Percentiles rank a stretch among this genome's conserved stretches.
These are phyloP conservation scores for Acrocephalus kingi DNA, from an alignment of 2,113 vertebrate species.

Conservation along the genomic window DNA sequence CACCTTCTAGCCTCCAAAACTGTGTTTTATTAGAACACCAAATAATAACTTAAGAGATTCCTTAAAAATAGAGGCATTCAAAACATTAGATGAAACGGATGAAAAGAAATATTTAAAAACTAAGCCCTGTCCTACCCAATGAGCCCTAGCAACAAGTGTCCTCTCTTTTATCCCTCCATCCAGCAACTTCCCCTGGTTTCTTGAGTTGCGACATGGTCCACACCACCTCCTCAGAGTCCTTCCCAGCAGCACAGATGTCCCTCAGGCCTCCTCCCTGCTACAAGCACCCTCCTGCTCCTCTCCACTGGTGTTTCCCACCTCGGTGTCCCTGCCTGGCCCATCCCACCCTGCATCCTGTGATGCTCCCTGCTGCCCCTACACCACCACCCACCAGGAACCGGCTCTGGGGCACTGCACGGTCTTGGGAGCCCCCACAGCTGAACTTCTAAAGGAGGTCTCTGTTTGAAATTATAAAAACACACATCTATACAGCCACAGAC, in stretches of 20 bases:
- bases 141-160: background rate
- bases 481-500: background rate
- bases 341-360: rapidly evolving
- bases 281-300: background rate
- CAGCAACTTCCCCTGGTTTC: background rate
- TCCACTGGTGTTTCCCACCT: rapidly evolving
- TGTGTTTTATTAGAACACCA: background rate
- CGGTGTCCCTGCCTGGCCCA: background rate
- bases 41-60: background rate
- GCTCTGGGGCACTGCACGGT: rapidly evolving
- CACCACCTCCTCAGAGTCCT: rapidly evolving
- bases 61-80: background rate
- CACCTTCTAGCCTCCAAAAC: background rate
- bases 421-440: background rate
- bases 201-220: too few species aligned
- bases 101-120: background rate
- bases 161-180: background rate
- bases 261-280: background rate
- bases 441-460: background rate
- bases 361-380: background rate
- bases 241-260: rapidly evolving
- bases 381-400: rapidly evolving
- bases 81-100: background rate
- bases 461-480: background rate
- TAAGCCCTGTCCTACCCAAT: background rate